Evolutionary conservation across 2,888 invertebrate genomes (phyloP), one percentile per base, ranked within the genome.

Genomic region (Kryphioiulus occultus): DNA sequence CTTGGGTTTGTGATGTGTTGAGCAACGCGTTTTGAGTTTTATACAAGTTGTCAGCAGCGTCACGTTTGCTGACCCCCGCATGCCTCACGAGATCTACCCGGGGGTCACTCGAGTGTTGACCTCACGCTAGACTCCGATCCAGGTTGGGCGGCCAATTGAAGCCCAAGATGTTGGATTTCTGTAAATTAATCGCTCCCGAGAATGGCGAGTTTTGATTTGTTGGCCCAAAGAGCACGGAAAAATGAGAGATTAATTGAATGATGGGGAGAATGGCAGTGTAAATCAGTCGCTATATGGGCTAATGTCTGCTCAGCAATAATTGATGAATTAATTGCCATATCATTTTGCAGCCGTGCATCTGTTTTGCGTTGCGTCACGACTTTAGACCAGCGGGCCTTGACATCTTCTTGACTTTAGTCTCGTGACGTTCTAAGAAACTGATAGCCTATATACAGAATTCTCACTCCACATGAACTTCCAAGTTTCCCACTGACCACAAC

Each of bases 341-440:
- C 53, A 53, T n/a, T 53, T 53, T 53, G 53, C 53, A n/a, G 53
- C n/a, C n/a, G n/a, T 53, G 53, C 53, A 53, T 53, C 53, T 53
- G 53, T 53, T 53, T 53, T 53, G 53, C 53, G 53, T 53, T 53
- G 53, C 53, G n/a, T 53, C 53, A 53, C n/a, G 12, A 47, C 10
- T 9, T 17, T 53, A 53, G 53, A 53, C 53, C n/a, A 15, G 53
- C 19, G 53, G 53, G 53, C 53, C 53, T 53, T 53, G 53, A 53
- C 53, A 53, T 53, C 53, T 53, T 53, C 53, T 53, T 53, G 53
- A 53, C 53, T 53, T 53, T n/a, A 53, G 53, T 53, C 53, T n/a
- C 17, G 17, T n/a, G 53, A 53, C n/a, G 17, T n/a, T 53, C 17
- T 1, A n/a, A n/a, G 53, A 53, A 53, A 53, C 44, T 15, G 44